These are phyloP conservation scores for Ephestia elutella DNA, from an alignment of 1,140 invertebrate genomes.

Conservation along the genomic window DNA sequence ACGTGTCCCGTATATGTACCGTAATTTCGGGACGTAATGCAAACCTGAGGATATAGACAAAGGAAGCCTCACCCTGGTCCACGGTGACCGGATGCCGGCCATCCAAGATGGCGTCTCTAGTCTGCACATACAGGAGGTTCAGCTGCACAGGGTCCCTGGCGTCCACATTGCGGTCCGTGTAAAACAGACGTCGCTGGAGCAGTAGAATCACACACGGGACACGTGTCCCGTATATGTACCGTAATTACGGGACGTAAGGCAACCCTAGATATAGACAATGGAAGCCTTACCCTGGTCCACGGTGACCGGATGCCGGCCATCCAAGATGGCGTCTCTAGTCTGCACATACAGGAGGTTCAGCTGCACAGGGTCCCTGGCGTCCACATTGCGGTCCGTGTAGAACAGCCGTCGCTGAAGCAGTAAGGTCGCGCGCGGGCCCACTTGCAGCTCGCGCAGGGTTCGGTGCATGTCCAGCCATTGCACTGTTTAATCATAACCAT, in stretches of 20 bases:
- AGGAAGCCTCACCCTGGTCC: slow-evolving; percentile 85
- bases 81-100: slow-evolving; percentile 97
- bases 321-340: slow-evolving; percentile 96
- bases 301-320: slow-evolving; percentile 97
- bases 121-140: slow-evolving; percentile 96
- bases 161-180: slow-evolving; percentile 99
- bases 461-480: slow-evolving; percentile 98
- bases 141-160: slow-evolving; percentile 97
- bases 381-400: slow-evolving; percentile 99
- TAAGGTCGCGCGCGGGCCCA: slow-evolving; percentile 93
- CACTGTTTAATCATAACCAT: slow-evolving; percentile 79
- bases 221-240: too few species aligned
- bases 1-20: too few species aligned
- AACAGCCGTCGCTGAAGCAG: slow-evolving; percentile 96
- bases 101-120: slow-evolving; percentile 96
- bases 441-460: slow-evolving; percentile 97
- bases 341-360: slow-evolving; percentile 97
- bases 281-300: slow-evolving; percentile 87
- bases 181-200: slow-evolving; percentile 96
- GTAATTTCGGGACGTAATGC: too few species aligned
- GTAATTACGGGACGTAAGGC: too few species aligned
- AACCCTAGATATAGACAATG: too few species aligned
- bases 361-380: slow-evolving; percentile 97
- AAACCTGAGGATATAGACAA: too few species aligned
- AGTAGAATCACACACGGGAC: slow-evolving; percentile 92